Evolutionary conservation across 2,888 invertebrate genomes (phyloP), one percentile per base, ranked within the genome.

Genomic region (Sicus ferrugineus): DNA sequence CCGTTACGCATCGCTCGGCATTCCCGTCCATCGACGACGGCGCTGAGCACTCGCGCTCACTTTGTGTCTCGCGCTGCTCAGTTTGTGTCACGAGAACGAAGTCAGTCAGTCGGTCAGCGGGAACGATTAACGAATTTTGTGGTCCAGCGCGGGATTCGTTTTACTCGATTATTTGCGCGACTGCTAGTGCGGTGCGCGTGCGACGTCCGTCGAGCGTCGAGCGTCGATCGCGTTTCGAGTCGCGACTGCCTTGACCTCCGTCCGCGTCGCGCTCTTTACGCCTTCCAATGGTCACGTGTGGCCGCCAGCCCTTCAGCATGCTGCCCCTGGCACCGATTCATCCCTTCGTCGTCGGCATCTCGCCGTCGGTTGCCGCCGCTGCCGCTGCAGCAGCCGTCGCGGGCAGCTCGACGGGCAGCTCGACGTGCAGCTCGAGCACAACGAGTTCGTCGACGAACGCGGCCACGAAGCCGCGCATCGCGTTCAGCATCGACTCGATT

Each of bases 401-500:
- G 59, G 75, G 76, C 63, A 74, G 73, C 3, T 67, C 73, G 56
- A 73, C 72, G 23, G 71, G 62, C 6, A 62, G 23, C 31, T 30
- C 30, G n/a, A 64, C 64, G 30, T n/a, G n/a, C n/a, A 28, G 31
- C 16, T 28, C 34, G 48, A 66, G 34, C 46, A 38, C 34, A 9
- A 68, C 42, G 34, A 72, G 70, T 68, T 73, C 70, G 21, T 19
- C 72, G 11, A 46, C 70, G 34, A 50, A 67, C 21, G 68, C 74
- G 23, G 69, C 75, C 67, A 92, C 93, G 79, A 95, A 94, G 87
- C 95, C 96, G 77, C 96, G 95, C 87, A 93, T 96, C 85, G 96
- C 95, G 81, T 96, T 96, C 85, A 95, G 94, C 83, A 96, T 96
- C 86, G 96, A 96, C 88, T 94, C 95, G 81, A 95, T 96, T 82